Evolutionary conservation across 2,113 vertebrate genomes (phyloP), one percentile per base, ranked within the genome.

Genomic region (Cathartes aura): DNA sequence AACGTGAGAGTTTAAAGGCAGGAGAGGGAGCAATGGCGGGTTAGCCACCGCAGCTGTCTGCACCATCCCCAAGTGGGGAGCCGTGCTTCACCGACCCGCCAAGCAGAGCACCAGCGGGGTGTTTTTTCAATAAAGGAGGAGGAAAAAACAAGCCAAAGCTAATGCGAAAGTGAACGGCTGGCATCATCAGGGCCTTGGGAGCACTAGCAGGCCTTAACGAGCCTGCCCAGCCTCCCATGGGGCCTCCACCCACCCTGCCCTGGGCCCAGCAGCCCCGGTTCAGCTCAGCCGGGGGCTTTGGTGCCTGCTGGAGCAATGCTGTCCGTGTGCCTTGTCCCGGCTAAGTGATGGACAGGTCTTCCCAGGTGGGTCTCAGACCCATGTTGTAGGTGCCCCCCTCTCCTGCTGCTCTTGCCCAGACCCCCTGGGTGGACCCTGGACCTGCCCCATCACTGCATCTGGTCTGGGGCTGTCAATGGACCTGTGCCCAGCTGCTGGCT

Each of bases 91-190:
- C 42, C 13, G 1, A 4, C 18, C 70, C 8, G 1, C 48, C 8
- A 0, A 0, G 3, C 82, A 24, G 29, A 60, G 67, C 55, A 6
- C 70, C 74, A 45, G 74, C 1, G 0, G 53, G 62, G 36, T 2
- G 36, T 6, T 24, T 10, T 38, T 66, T 45, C 6, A 5, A 7
- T 45, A 34, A 38, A 50, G 62, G 26, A 56, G 0, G 6, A 24
- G 47, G 16, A n/a, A 19, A 72, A 67, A 76, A 24, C 7, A 10
- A 67, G 58, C 18, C 79, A 66, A 24, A 60, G 52, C 40, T 30
- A 11, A 12, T 9, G 48, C 11, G 55, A 12, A 47, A 68, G 27
- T 0, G 19, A 66, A 3, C 50, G 89, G 78, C 47, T 40, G 72
- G 53, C 40, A n/a, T 60, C 3, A 2, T 47, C 47, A n/a, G 27